Evolutionary conservation across 2,113 vertebrate genomes (phyloP).

Genomic region (Mustela lutreola): DNA sequence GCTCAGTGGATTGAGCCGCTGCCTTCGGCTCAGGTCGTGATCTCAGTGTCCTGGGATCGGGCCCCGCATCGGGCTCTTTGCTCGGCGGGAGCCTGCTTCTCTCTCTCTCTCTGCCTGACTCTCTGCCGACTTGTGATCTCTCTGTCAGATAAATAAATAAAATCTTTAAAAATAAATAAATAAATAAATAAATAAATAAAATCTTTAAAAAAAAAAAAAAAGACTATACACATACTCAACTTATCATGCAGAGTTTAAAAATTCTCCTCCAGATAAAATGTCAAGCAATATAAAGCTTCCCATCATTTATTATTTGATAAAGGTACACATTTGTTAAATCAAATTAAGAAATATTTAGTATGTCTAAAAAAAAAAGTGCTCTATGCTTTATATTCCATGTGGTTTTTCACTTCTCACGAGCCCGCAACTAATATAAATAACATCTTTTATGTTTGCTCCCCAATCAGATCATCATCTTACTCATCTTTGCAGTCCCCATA

Average conservation of each 20-base stretch:
- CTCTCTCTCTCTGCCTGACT: too few species aligned
- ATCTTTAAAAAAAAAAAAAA: neutral
- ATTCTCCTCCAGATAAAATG: neutral
- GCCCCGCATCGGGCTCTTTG: too few species aligned
- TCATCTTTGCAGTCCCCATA: neutral
- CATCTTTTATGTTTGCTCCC: neutral
- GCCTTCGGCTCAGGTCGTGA: too few species aligned
- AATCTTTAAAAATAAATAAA: too few species aligned
- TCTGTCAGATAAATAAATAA: too few species aligned
- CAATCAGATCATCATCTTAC: neutral
- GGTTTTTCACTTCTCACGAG: constrained; percentile 28
- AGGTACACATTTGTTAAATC: neutral
- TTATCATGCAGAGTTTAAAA: neutral
- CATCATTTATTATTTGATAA: neutral
- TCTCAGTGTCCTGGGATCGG: too few species aligned
- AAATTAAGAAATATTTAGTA: neutral
- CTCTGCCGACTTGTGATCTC: too few species aligned
- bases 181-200: too few species aligned
- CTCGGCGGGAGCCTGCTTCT: too few species aligned
- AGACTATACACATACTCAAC: neutral
- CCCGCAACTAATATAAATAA: neutral
- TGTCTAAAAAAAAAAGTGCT: neutral
- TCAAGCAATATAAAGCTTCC: constrained; percentile 27
- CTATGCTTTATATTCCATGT: neutral
- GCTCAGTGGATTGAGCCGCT: too few species aligned